These are phyloP conservation scores for Geotrupes spiniger DNA, from an alignment of 2,888 invertebrate species.

Conservation along the genomic window DNA sequence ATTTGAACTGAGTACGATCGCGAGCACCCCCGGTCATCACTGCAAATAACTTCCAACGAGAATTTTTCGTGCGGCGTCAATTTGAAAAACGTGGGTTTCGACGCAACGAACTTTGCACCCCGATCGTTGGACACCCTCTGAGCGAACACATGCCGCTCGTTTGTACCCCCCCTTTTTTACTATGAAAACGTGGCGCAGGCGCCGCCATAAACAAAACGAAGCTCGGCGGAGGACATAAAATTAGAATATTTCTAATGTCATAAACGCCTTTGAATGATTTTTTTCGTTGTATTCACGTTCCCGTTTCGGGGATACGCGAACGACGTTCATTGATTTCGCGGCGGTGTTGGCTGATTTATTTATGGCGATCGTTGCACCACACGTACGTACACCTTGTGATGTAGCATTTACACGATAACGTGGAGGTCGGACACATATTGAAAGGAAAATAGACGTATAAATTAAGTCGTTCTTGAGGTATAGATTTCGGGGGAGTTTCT, in stretches of 20 bases:
- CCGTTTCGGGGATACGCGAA: too few relatives aligned
- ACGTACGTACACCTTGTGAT: too few relatives aligned
- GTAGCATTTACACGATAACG: too few relatives aligned
- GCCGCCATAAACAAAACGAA: constrained; percentile 19
- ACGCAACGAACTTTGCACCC: constrained; percentile 21
- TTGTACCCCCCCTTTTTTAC: constrained; percentile 27
- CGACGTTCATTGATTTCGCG: too few relatives aligned
- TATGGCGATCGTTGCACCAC: too few relatives aligned
- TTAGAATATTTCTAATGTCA: constrained; percentile 18
- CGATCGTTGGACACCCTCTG: constrained; percentile 30
- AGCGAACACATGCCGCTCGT: constrained; percentile 29
- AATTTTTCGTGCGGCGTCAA: constrained; percentile 1
- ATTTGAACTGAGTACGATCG: too few relatives aligned
- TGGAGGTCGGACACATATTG: too few relatives aligned
- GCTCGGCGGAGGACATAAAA: constrained; percentile 9
- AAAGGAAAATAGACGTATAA: too few relatives aligned
- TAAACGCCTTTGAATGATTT: not conserved
- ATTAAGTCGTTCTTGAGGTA: too few relatives aligned
- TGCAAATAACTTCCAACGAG: constrained; percentile 1
- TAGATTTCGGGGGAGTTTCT: too few relatives aligned
- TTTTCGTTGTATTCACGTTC: too few relatives aligned
- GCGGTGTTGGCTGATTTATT: too few relatives aligned
- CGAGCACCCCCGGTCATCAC: constrained; percentile 12
- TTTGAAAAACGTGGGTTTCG: not conserved
- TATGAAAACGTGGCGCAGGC: constrained; percentile 23